Evolutionary conservation across 53 echinoderm and acorn worm genomes (phyloP), one percentile per base, ranked within the genome.

Genomic region (Paelopatides confundens): DNA sequence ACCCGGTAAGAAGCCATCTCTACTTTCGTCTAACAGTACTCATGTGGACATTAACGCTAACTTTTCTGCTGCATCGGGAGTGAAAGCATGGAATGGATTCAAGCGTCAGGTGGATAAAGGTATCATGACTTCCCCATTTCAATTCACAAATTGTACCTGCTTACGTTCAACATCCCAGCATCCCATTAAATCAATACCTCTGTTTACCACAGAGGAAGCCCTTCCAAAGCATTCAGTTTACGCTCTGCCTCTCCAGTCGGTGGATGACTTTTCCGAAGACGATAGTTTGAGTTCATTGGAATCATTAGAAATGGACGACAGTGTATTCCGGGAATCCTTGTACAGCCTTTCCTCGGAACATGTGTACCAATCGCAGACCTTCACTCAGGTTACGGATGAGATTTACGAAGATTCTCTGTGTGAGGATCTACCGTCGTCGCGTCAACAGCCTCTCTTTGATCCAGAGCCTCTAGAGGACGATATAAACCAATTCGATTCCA

Each of bases 141-240:
- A n/a, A 27, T 30, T 53, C 8, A 28, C 26, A 29, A 33, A 50
- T 33, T 50, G 51, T 31, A 15, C 30, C 31, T 77, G 32, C 34
- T 30, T 9, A 50, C 21, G 32, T 7, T 43, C 79, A 15, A 6
- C 28, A 9, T 17, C 29, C 33, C 31, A 53, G 31, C 13, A 31
- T 79, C 13, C 79, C 51, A 15, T 14, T 30, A 79, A 48, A 6
- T 14, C 52, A 14, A 28, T 31, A 34, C 79, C 79, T 15, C 50
- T 31, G 18, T 31, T 15, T 9, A 50, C 79, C 15, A 65, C 39
- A 38, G 65, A 11, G 40, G 70, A 30, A 27, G 32, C 21, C 26
- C 38, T 39, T 12, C 39, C 31, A 93, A 94, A 87, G 90, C 96
- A 4, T 89, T 93, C 24, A 89, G 93, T 52, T 93, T 93, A 62